Conservation (phyloP, 2,797 vertebrate genomes). For the Typhlichthys subterraneus region DNA sequence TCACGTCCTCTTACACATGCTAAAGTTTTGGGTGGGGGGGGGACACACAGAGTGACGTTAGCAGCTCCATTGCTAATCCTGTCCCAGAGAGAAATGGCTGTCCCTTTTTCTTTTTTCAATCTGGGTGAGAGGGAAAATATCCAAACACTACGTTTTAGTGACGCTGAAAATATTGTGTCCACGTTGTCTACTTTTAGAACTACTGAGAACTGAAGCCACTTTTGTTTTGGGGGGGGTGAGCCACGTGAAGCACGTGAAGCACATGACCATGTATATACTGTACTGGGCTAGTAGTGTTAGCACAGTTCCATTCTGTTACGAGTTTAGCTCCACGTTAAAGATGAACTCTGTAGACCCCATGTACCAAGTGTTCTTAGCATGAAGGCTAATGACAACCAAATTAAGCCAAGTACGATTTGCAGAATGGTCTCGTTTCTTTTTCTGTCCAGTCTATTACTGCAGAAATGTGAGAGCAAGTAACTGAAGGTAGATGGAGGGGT, state of each 20-base stretch:
- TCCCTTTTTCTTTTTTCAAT: constrained; percentile 10
- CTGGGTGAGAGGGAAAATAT: constrained; percentile 15
- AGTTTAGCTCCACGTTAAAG: constrained; percentile 39
- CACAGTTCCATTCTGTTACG: constrained; percentile 28
- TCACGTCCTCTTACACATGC: constrained; percentile 17
- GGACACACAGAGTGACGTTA: constrained; percentile 6
- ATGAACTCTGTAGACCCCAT: constrained; percentile 38
- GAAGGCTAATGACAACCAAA: constrained; percentile 11
- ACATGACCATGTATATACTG: constrained; percentile 67
- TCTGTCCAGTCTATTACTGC: constrained; percentile 25
- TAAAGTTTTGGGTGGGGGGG: constrained; percentile 17
- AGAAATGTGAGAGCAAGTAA: constrained; percentile 32
- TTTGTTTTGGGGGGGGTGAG: constrained; percentile 43
- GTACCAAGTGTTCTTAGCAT: no score
- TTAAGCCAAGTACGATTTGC: not conserved
- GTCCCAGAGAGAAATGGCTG: constrained; percentile 5
- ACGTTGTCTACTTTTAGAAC: constrained; percentile 57
- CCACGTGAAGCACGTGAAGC: not conserved
- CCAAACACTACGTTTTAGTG: constrained; percentile 26
- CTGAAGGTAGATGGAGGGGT: constrained; percentile 4
- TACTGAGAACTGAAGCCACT: constrained; percentile 75
- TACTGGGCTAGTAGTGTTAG: constrained; percentile 50
- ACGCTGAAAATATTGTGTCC: constrained; percentile 40
- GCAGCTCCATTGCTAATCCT: constrained; percentile 24
- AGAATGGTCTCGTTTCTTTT: not conserved